These are phyloP conservation scores for Phthorimaea operculella DNA, from an alignment of 1,140 invertebrate genomes.

Conservation along the genomic window DNA sequence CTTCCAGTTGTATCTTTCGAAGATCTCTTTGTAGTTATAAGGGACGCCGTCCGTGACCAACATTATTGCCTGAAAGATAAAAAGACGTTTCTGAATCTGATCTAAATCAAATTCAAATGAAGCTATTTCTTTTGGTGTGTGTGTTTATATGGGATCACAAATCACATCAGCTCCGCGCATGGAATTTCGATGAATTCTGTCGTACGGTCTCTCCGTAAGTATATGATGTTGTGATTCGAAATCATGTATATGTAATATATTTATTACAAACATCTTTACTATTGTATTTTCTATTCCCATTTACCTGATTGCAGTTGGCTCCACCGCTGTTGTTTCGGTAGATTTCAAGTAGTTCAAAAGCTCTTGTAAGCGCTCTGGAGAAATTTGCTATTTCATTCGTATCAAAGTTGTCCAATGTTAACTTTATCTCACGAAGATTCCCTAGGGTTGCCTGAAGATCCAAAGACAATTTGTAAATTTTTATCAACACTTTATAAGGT, in stretches of 20 bases:
- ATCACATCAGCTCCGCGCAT: no score
- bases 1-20: conserved; percentile 87
- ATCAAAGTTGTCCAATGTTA: conserved; percentile 78
- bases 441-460: conserved; percentile 82
- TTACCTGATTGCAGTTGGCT: conserved; percentile 72
- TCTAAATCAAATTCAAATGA: no score
- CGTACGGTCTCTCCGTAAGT: no score
- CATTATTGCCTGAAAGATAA: conserved; percentile 87
- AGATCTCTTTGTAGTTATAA: conserved; percentile 91
- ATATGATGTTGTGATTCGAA: no score
- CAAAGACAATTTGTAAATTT: neutral
- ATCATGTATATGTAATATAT: no score
- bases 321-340: conserved; percentile 70
- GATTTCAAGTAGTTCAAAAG: conserved; percentile 86
- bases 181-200: no score
- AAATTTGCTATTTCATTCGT: conserved; percentile 96
- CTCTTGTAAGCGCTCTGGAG: conserved; percentile 86
- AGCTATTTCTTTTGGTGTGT: no score
- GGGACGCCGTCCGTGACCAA: conserved; percentile 97
- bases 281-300: no score
- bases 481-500: neutral
- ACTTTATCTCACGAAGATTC: conserved; percentile 88
- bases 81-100: no score
- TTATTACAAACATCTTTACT: no score
- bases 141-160: no score